These are phyloP conservation scores for Hecatera dysodea DNA, from an alignment of 2,888 invertebrate genomes.

Conservation along the genomic window DNA sequence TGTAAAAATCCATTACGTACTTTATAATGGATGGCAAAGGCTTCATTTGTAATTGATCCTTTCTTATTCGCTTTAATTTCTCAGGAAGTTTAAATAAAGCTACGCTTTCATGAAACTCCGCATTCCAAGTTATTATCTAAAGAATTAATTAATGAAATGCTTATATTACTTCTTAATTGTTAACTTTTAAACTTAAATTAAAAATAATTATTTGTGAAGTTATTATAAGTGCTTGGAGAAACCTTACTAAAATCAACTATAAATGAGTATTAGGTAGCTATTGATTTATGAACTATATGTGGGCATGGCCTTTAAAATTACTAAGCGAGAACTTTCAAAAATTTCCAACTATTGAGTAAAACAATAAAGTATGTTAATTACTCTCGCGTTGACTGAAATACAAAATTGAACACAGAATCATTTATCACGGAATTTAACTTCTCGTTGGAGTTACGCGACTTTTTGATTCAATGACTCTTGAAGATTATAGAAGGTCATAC, in stretches of 20 bases:
- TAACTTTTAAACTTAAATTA: conserved; percentile 1
- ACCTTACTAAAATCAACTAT: too few species aligned
- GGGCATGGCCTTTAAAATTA: not conserved
- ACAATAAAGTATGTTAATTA: conserved; percentile 52
- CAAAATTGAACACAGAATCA: conserved; percentile 38
- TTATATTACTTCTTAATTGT: not conserved
- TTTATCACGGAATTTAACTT: conserved; percentile 52
- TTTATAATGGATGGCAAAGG: conserved; percentile 21
- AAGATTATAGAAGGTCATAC: conserved; percentile 40
- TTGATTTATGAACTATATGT: not conserved
- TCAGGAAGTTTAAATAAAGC: conserved; percentile 24
- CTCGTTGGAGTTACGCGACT: conserved; percentile 22
- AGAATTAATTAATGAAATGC: conserved; percentile 5
- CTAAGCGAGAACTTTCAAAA: conserved; percentile 16
- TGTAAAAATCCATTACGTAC: conserved; percentile 10
- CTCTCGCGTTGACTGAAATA: conserved; percentile 39
- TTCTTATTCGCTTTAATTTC: conserved; percentile 28
- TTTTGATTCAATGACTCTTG: conserved; percentile 35
- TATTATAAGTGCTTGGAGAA: conserved; percentile 25
- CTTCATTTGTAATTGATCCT: conserved; percentile 39
- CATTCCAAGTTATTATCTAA: conserved; percentile 6
- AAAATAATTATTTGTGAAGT: not conserved
- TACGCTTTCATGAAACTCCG: conserved; percentile 6
- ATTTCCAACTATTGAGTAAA: conserved; percentile 7
- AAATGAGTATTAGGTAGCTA: not conserved